phyloP scores from a whole-genome alignment of 2,888 invertebrate genomes.

The Drosophila tripunctata region DNA sequence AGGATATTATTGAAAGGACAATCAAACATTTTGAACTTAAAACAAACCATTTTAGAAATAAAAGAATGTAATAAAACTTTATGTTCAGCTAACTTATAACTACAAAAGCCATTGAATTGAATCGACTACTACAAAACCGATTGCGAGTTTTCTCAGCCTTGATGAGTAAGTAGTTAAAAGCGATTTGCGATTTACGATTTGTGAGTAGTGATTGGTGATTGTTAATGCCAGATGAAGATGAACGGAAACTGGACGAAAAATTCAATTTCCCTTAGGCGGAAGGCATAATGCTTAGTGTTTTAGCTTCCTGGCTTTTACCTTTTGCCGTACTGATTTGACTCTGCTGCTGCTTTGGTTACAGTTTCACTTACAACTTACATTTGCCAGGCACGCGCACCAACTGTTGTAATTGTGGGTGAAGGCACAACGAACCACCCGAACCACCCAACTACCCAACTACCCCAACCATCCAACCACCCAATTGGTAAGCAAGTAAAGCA shows the following conservation, averaged over 20 bases:
- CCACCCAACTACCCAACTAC: neutral
- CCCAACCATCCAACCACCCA: neutral
- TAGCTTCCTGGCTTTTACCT: conserved; percentile 28
- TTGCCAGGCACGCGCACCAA: conserved; percentile 39
- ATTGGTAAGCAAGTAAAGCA: conserved; percentile 2
- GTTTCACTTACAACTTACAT: conserved; percentile 50
- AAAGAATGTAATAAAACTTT: too few species aligned
- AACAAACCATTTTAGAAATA: too few species aligned
- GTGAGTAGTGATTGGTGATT: conserved; percentile 9
- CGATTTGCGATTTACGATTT: conserved; percentile 10
- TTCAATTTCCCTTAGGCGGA: conserved; percentile 77
- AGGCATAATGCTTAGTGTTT: conserved; percentile 69
- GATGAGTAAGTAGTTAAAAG: conserved; percentile 25
- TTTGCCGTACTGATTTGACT: conserved; percentile 3
- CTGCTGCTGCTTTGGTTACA: conserved; percentile 13
- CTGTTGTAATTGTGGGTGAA: conserved; percentile 28
- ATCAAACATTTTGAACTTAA: too few species aligned
- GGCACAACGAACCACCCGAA: neutral
- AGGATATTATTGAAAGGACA: too few species aligned
- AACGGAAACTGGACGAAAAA: conserved; percentile 57
- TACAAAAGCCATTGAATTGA: neutral
- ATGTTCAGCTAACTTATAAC: too few species aligned
- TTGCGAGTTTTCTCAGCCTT: conserved; percentile 1
- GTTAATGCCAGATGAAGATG: conserved; percentile 34
- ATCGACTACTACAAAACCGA: neutral